A percentile compares a stretch with the other conserved stretches of the same genome.
phyloP scores from a whole-genome alignment of 1,140 invertebrate genomes.

The Lamellibrachia luymesi region DNA sequence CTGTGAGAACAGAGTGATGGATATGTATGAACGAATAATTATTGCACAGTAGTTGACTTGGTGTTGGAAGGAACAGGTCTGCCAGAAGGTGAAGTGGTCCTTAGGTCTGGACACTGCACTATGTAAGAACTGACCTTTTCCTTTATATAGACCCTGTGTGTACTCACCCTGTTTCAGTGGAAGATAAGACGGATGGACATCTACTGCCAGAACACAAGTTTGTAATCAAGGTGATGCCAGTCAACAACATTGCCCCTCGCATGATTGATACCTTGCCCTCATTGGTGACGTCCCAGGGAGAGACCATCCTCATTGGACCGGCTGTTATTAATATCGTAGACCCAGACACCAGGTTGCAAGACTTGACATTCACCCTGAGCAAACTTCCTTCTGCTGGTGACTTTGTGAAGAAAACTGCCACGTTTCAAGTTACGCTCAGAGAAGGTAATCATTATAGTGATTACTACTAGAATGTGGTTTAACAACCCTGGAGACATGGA shows the following conservation, averaged over 20 bases:
- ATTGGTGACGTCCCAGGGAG: background rate
- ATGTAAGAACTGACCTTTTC: too few relatives aligned
- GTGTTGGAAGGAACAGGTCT: too few relatives aligned
- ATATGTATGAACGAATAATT: too few relatives aligned
- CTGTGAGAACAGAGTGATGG: too few relatives aligned
- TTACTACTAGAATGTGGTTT: too few relatives aligned
- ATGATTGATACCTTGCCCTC: background rate
- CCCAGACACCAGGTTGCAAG: background rate
- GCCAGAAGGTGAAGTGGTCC: too few relatives aligned
- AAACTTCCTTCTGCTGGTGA: background rate
- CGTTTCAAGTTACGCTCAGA: background rate
- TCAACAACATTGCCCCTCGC: conserved; percentile 41
- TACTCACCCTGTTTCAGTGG: conserved; percentile 31
- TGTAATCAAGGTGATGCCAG: conserved; percentile 41
- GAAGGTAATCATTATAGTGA: background rate
- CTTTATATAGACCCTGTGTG: too few relatives aligned
- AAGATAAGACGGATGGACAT: conserved; percentile 30
- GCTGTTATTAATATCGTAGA: background rate
- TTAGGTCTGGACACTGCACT: too few relatives aligned
- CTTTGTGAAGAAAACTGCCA: background rate
- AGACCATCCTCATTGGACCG: background rate
- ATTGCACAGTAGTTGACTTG: too few relatives aligned
- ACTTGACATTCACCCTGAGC: background rate
- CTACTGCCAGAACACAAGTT: conserved; percentile 42
- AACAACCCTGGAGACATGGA: too few relatives aligned